A percentile compares a stretch with the other conserved stretches of the same genome.
These are phyloP conservation scores for Chrysopilus asiliformis DNA, from an alignment of 2,888 invertebrate genomes.

Conservation along the genomic window DNA sequence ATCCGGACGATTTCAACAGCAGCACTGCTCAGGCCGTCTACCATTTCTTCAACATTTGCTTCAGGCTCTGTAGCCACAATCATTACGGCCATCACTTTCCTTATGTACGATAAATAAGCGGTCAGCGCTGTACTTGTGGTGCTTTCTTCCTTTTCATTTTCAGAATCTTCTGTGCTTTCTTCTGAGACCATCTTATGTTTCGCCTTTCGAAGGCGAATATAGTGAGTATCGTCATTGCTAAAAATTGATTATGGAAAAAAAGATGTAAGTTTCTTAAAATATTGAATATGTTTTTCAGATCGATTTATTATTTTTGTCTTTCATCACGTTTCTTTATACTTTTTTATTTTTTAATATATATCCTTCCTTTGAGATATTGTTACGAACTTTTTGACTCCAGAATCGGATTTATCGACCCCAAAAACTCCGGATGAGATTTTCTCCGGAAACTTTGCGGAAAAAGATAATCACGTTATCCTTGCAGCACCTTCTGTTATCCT, in stretches of 20 bases:
- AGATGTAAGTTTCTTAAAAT: constrained; percentile 3
- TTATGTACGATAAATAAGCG: constrained; percentile 26
- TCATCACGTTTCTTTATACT: no score
- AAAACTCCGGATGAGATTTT: no score
- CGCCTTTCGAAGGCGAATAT: constrained; percentile 30
- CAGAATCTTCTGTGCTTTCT: constrained; percentile 19
- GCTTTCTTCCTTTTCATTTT: not conserved
- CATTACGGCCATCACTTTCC: constrained; percentile 29
- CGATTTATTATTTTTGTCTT: no score
- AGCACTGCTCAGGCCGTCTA: constrained; percentile 33
- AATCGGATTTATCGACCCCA: no score
- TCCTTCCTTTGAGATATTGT: no score
- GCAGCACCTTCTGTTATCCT: no score
- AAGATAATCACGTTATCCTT: no score
- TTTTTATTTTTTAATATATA: no score
- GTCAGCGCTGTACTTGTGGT: constrained; percentile 12
- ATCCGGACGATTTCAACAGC: constrained; percentile 40
- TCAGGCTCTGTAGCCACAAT: constrained; percentile 27
- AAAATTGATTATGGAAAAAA: constrained; percentile 6
- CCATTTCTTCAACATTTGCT: constrained; percentile 28
- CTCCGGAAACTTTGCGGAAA: no score
- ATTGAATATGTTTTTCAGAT: no score
- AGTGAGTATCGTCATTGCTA: constrained; percentile 33
- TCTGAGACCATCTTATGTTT: constrained; percentile 24
- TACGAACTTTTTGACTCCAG: no score